A percentile compares a stretch with the other conserved stretches of the same genome.
These are phyloP conservation scores for Catocala fraxini DNA, from an alignment of 2,888 invertebrate species.

Conservation along the genomic window DNA sequence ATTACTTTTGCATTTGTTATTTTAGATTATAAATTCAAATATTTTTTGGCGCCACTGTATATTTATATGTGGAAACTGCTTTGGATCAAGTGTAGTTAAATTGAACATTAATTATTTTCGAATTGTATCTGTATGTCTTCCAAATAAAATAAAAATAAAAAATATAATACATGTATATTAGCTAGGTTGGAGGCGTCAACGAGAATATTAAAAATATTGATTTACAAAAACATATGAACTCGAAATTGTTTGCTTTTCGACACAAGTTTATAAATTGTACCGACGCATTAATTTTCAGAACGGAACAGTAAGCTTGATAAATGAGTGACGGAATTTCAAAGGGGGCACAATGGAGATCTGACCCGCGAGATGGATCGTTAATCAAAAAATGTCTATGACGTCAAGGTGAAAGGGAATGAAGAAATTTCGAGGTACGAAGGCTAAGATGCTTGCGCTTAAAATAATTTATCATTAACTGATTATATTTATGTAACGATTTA, in stretches of 20 bases:
- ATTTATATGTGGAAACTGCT: no score
- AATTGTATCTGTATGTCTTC: no score
- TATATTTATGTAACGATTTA: background rate
- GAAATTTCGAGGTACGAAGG: conserved; percentile 46
- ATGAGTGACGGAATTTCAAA: conserved; percentile 83
- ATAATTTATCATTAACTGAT: conserved; percentile 18
- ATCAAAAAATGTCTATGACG: conserved; percentile 81
- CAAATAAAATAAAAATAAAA: no score
- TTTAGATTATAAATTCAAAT: no score
- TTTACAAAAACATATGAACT: no score
- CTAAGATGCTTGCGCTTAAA: conserved; percentile 28
- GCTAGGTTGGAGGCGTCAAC: no score
- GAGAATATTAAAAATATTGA: no score
- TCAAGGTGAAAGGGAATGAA: conserved; percentile 67
- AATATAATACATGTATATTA: no score
- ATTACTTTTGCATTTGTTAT: no score
- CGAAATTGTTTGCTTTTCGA: conserved; percentile 29
- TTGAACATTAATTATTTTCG: no score
- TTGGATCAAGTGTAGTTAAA: no score
- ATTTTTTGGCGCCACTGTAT: no score
- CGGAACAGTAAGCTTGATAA: conserved; percentile 85
- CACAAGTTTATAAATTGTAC: conserved; percentile 62
- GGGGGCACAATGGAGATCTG: conserved; percentile 81
- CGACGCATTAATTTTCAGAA: conserved; percentile 78
- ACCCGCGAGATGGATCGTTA: conserved; percentile 76